Evolutionary conservation across 2,888 invertebrate genomes (phyloP), one percentile per base, ranked within the genome.

Genomic region (Drosophila colorata): DNA sequence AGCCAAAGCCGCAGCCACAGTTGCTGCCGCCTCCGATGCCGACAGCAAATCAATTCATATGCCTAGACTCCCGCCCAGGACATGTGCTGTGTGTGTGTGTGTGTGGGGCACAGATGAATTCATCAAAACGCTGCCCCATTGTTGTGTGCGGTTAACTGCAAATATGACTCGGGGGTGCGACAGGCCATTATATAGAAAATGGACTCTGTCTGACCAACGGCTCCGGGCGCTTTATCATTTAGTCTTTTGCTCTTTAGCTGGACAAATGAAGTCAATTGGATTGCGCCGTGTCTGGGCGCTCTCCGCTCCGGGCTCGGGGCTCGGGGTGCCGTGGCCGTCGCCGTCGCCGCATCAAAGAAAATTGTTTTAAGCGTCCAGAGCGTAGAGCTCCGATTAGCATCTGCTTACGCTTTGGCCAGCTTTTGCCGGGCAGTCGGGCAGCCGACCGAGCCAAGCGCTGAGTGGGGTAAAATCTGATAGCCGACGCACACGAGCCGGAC

Each of bases 31-130:
- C 69, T 58, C 60, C 57, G 51, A 61, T 60, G 69, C 75, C 74
- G 88, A 83, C 84, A 80, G 84, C 86, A 80, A 86, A 86, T 88
- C 86, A 86, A 86, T 86, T 86, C 86, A 86, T 87, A 86, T 83
- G 80, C 80, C 72, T 31, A 59, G 37, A 48, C 64, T 23, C 40
- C 46, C 67, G 49, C 46, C 41, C 43, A 20, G 14, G 33, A 55
- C 35, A 64, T 46, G 20, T 48, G 31, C 25, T 25, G 16, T 31
- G 18, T 18, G 65, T n/a, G n/a, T n/a, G n/a, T n/a, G n/a, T n/a
- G n/a, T n/a, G n/a, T n/a, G 13, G 40, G 13, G 23, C 16, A 47
- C 28, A 53, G 47, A 73, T 83, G 74, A 75, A 82, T 80, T 78
- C 80, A 85, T 80, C 84, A 83, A 78, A 81, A 74, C 55, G 67